phyloP scores from a whole-genome alignment of 53 echinoderm and acorn worm genomes.

The Holothuria leucospilota region DNA sequence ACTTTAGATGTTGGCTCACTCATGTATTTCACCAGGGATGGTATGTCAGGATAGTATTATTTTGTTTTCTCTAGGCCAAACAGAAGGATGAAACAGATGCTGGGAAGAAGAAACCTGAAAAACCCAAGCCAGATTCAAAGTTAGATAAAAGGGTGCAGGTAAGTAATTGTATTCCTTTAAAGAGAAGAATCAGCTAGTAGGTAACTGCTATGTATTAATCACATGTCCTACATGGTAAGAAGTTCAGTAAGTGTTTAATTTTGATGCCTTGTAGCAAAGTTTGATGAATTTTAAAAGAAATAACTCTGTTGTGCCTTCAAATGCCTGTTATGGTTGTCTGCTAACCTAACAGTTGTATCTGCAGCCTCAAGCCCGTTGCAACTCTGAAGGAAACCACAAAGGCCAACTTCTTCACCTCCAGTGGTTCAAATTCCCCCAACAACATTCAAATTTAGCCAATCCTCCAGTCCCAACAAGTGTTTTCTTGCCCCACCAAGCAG shows the following conservation, averaged over 20 bases:
- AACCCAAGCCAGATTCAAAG: slow-evolving; percentile 77
- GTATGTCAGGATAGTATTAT: not conserved
- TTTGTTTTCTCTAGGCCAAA: slow-evolving; percentile 55
- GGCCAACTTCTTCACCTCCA: no score
- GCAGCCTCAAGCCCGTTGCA: no score
- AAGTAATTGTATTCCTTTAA: not conserved
- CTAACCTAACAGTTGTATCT: not conserved
- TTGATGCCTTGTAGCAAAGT: not conserved
- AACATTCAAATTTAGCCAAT: no score
- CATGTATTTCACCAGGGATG: no score
- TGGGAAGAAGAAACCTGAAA: slow-evolving; percentile 58
- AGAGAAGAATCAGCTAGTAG: not conserved
- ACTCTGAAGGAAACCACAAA: no score
- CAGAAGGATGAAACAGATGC: slow-evolving; percentile 60
- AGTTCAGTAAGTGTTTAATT: no score
- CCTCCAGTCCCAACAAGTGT: no score
- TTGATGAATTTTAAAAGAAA: not conserved
- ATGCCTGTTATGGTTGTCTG: not conserved
- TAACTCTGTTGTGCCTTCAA: not conserved
- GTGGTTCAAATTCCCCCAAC: no score
- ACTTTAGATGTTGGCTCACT: no score
- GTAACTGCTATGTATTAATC: not conserved
- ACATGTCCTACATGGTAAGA: no score
- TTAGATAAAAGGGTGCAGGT: slow-evolving; percentile 89
- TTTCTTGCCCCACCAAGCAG: no score